These are phyloP conservation scores for Pipa parva DNA, from an alignment of 2,113 vertebrate species.

Conservation along the genomic window DNA sequence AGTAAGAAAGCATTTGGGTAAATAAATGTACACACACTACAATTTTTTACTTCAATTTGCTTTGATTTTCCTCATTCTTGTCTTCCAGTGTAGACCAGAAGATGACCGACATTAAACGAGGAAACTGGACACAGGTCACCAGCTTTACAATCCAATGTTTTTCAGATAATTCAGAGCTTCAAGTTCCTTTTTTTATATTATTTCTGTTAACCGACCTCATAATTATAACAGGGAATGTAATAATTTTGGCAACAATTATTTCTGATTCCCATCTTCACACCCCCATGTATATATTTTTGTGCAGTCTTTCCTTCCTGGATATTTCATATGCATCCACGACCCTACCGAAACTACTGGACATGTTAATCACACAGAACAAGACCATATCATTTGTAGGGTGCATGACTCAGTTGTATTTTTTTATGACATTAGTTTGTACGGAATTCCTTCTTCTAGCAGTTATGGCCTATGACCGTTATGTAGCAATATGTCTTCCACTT, in stretches of 20 bases:
- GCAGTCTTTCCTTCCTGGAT: conserved; percentile 6
- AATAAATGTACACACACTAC: too few species aligned
- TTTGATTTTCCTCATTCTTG: too few species aligned
- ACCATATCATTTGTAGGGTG: conserved; percentile 41
- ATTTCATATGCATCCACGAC: conserved; percentile 8
- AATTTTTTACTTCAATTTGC: too few species aligned
- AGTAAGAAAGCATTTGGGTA: too few species aligned
- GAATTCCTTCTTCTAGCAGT: conserved; percentile 44
- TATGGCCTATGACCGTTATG: conserved; percentile 52
- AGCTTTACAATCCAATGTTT: conserved; percentile 18
- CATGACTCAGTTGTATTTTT: conserved; percentile 42
- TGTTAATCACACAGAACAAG: not conserved
- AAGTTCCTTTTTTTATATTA: conserved; percentile 8
- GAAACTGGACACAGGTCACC: not conserved
- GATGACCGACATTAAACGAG: not conserved
- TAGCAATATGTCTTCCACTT: conserved; percentile 48
- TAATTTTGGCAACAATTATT: not conserved
- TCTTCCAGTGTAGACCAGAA: too few species aligned
- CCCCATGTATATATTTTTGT: conserved; percentile 14
- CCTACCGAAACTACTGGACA: conserved; percentile 17
- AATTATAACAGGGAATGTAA: conserved; percentile 6
- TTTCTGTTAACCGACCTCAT: conserved; percentile 4
- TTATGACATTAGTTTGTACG: conserved; percentile 43
- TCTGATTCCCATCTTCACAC: conserved; percentile 9
- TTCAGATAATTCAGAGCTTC: conserved; percentile 1